Base-by-base conservation (phyloP, 2,113 vertebrate species). In the Caretta caretta region DNA sequence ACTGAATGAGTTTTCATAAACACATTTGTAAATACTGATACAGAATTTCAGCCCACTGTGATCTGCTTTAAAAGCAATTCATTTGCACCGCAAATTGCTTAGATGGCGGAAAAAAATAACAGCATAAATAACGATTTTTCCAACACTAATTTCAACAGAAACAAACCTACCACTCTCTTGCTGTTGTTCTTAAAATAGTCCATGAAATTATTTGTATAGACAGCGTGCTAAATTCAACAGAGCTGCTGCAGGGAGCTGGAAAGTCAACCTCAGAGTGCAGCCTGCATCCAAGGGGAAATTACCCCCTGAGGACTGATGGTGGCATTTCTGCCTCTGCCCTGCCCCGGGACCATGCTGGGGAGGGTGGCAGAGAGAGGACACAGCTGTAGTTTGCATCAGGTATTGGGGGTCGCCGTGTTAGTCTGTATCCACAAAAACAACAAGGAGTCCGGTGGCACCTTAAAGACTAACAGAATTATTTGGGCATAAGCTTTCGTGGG, bases 11-110 rank as follows among this genome's bases (percentile, higher is more conserved):
- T 96, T 97, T 97, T 98, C 94, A 98, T 96, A 97, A 97, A 97
- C 97, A 97, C 91, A 93, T 97, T 98, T 97, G 91, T 96, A 98
- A 98, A 98, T 94, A 97, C 96, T 95, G 97, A 98, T 97, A 97
- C 82, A 96, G 97, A 97, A 97, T 97, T 96, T 95, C 90, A 96
- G 90, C 92, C 92, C 86, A 72, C 92, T 94, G 93, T 42, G 56
- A 96, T 97, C 97, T 97, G 96, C 89, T 94, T 97, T 91, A 92
- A 97, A 97, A 97, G 96, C 91, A 92, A 97, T 96, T 93, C 92
- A 94, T 94, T 98, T 92, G 93, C 81, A 69, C 6, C 96, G 87
- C 96, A 93, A 97, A 94, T 83, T 35, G 90, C 56, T 86, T 95
- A 90, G 92, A 96, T n/a, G 93, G 49, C 29, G 59, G 79, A 84